Evolutionary conservation across 2,113 vertebrate species (phyloP), one percentile per base, ranked within the genome.

Genomic region (Corvus cornix): DNA sequence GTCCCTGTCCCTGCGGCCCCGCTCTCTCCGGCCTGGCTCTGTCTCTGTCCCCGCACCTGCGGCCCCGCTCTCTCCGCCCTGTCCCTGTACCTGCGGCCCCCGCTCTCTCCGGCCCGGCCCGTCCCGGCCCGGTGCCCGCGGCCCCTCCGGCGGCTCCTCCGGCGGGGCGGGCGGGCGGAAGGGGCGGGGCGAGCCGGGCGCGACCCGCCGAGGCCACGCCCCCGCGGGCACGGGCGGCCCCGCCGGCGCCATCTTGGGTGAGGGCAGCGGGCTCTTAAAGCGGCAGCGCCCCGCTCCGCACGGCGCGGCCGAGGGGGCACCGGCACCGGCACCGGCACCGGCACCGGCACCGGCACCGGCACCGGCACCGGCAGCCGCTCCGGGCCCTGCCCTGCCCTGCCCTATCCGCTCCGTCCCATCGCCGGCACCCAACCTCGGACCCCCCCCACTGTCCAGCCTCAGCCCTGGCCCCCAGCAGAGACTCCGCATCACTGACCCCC

Each of bases 111-210:
- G 51, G 51, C 51, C 63, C 6, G 66, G 33, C 44, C 33, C 33
- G 37, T 26, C 41, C n/a, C 58, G 48, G 39, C 81, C 39, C 58
- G 39, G 39, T 8, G 33, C 81, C 81, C 39, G 27, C 33, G 22
- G 20, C 68, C 21, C 21, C 48, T 44, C 33, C 48, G 46, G 80
- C 67, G 31, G 39, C 56, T 53, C 6, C 68, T 72, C 37, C 48
- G 21, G 21, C 26, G 48, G 56, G 56, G 16, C 67, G 56, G 27
- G 16, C 67, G 56, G 21, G 19, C 19, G 44, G 44, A 83, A 83
- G 10, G 48, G 67, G 80, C 56, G 67, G 31, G 16, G 30, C 2
- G 17, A 4, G 1, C 0, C 0, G 10, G 1, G 7, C 23, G 39
- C 5, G 39, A 4, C 1, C 12, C 3, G 4, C 0, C 0, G 4